Conservation (phyloP, 2,113 vertebrate species). For the Hippopotamus amphibius region DNA sequence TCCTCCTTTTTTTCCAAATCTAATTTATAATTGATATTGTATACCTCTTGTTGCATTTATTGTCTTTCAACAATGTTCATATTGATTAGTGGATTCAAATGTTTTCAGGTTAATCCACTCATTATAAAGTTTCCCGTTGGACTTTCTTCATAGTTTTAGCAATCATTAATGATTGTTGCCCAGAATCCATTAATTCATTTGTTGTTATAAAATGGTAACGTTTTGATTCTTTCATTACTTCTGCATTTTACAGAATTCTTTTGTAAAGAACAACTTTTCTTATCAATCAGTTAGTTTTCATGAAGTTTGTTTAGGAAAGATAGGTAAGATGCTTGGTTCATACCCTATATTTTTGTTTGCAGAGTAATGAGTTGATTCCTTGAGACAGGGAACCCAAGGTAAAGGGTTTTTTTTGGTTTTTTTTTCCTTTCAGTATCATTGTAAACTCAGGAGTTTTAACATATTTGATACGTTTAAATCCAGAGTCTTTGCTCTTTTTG, state of each 20-base stretch:
- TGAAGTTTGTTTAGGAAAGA: background rate
- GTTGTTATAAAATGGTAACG: background rate
- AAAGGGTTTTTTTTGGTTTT: background rate
- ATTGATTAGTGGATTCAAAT: background rate
- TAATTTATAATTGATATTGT: background rate
- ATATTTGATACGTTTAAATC: background rate
- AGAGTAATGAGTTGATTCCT: background rate
- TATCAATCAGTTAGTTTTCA: background rate
- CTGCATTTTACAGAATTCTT: background rate
- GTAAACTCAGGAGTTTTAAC: background rate
- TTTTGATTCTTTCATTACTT: background rate
- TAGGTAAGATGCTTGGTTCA: background rate
- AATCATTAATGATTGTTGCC: background rate
- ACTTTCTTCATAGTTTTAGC: background rate
- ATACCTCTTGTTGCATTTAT: background rate
- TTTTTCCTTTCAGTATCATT: background rate
- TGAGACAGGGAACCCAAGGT: background rate
- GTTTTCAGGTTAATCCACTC: background rate
- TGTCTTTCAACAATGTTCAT: background rate
- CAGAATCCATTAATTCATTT: background rate
- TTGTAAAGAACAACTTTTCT: background rate
- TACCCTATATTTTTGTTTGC: background rate
- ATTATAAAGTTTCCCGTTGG: background rate
- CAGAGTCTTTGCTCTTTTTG: background rate
- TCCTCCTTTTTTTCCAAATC: background rate